Evolutionary conservation across 2,113 vertebrate genomes (phyloP).

Genomic region (Ovibos moschatus): DNA sequence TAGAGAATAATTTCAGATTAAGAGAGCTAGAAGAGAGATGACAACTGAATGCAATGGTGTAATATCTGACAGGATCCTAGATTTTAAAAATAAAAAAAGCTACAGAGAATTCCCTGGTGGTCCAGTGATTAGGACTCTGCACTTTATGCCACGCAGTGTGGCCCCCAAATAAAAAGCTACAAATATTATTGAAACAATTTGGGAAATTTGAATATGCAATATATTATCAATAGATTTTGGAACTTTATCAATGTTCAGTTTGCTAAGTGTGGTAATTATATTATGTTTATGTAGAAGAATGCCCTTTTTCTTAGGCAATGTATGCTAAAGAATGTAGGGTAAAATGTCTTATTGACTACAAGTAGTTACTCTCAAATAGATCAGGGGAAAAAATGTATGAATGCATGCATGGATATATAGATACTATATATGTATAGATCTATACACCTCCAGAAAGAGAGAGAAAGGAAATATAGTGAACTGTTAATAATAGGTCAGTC

Average conservation of each 20-base stretch:
- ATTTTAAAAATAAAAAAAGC: background rate
- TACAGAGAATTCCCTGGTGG: background rate
- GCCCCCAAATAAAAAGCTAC: background rate
- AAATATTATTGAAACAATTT: background rate
- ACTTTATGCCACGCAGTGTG: background rate
- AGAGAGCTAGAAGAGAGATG: background rate
- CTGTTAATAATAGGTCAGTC: background rate
- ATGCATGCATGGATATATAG: background rate
- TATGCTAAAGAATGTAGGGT: background rate
- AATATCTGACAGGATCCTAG: background rate
- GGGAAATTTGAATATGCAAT: background rate
- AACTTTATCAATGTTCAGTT: conserved; percentile 18
- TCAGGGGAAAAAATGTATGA: background rate
- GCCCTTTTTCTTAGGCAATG: background rate
- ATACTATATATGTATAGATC: background rate
- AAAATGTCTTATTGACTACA: background rate
- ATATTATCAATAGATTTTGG: background rate
- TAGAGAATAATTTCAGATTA: background rate
- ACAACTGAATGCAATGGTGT: background rate
- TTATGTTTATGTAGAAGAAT: background rate
- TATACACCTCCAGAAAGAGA: background rate
- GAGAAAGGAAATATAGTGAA: background rate
- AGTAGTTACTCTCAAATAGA: background rate
- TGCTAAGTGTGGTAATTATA: background rate
- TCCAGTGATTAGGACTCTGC: background rate